Evolutionary conservation across 2,113 vertebrate genomes (phyloP).

Genomic region (Carassius auratus): DNA sequence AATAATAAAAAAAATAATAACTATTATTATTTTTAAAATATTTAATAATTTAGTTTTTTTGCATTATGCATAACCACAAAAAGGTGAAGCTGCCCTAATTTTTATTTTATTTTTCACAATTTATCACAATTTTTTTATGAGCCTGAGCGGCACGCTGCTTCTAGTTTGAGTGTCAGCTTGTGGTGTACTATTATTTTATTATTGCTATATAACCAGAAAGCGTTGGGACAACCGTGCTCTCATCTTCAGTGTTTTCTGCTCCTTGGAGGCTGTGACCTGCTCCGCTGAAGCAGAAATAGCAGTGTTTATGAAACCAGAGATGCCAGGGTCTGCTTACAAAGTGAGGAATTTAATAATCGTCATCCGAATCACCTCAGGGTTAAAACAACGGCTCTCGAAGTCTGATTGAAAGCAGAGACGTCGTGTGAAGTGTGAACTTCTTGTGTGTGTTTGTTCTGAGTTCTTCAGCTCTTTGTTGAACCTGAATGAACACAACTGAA

Average conservation of each 20-base stretch:
- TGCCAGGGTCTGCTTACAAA: slow-evolving; percentile 60
- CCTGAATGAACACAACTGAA: neutral
- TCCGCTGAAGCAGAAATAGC: slow-evolving; percentile 65
- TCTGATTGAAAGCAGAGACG: slow-evolving; percentile 61
- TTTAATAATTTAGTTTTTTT: too few relatives aligned
- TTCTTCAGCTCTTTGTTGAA: neutral
- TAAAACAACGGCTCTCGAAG: slow-evolving; percentile 60
- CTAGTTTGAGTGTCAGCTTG: slow-evolving; percentile 71
- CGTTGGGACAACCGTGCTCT: neutral
- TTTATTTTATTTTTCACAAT: too few relatives aligned
- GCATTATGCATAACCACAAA: too few relatives aligned
- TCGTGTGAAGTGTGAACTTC: slow-evolving; percentile 16
- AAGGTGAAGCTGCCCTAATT: too few relatives aligned
- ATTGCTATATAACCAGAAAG: neutral
- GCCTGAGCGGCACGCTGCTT: slow-evolving; percentile 55
- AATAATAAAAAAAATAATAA: too few relatives aligned
- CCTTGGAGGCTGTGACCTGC: slow-evolving; percentile 60
- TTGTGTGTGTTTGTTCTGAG: neutral
- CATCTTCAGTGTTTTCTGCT: slow-evolving; percentile 36
- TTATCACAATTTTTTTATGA: slow-evolving; percentile 30
- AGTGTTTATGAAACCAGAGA: slow-evolving; percentile 54
- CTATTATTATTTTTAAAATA: too few relatives aligned
- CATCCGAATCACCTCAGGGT: slow-evolving; percentile 49
- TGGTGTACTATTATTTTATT: slow-evolving; percentile 45
- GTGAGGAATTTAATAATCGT: slow-evolving; percentile 65